A percentile compares a stretch with the other conserved stretches of the same genome.
Conservation (phyloP, 2,797 vertebrate species). For the Gymnodraco acuticeps region DNA sequence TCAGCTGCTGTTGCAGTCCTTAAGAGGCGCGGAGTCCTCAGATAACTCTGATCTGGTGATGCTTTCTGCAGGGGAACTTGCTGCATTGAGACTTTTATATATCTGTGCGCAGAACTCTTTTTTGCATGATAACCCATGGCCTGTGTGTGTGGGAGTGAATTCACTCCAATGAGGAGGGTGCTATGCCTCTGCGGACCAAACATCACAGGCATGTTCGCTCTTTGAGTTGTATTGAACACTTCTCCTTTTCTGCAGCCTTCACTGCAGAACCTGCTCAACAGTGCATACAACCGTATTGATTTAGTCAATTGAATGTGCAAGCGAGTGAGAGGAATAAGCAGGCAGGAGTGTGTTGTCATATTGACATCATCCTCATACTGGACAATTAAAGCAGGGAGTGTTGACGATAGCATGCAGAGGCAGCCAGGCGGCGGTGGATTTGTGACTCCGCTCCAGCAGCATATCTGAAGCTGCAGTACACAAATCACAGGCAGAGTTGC, state of each 20-base stretch:
- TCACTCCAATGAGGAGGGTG: constrained; percentile 15
- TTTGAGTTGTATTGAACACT: constrained; percentile 50
- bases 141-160: constrained; percentile 13
- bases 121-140: constrained; percentile 11
- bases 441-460: constrained; percentile 69
- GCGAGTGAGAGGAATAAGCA: constrained; percentile 15
- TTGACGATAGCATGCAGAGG: constrained; percentile 37
- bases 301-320: constrained; percentile 19
- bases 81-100: constrained; percentile 39
- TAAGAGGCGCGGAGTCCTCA: constrained; percentile 12
- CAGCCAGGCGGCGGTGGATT: constrained; percentile 63
- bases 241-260: constrained; percentile 29
- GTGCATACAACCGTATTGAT: constrained; percentile 40
- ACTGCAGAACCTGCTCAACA: constrained; percentile 37
- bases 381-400: constrained; percentile 65
- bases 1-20: neutral
- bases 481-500: constrained; percentile 85
- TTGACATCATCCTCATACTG: constrained; percentile 60
- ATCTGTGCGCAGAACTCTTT: constrained; percentile 19
- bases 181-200: constrained; percentile 22
- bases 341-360: constrained; percentile 33
- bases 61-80: constrained; percentile 45
- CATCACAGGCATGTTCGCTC: constrained; percentile 37
- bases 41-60: constrained; percentile 37
- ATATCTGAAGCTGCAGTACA: constrained; percentile 72